Evolutionary conservation across 2,113 vertebrate species (phyloP), one percentile per base, ranked within the genome.

Genomic region (Apeltes quadracus): DNA sequence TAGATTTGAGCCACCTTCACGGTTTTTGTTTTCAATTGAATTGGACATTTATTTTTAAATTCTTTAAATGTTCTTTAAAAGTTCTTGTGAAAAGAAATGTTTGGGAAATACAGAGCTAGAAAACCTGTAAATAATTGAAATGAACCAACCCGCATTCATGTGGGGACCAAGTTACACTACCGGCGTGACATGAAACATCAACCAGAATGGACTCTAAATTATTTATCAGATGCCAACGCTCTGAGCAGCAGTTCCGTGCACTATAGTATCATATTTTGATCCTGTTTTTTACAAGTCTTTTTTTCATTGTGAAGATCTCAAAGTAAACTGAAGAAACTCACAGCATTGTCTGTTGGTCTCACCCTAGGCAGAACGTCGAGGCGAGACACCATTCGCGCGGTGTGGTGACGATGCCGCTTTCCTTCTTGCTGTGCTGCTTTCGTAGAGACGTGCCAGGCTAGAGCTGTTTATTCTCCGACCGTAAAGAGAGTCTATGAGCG

Each of bases 401-500:
- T 50, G 50, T 7, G 25, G 23, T 23, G 66, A 65, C 50, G 32
- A 72, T 57, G 43, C 46, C 5, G 61, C 48, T 66, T 15, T 7
- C 14, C 9, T 65, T 61, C 46, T 41, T 46, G n/a, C 32, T 63
- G 23, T 41, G n/a, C 14, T 53, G 38, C 10, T 46, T 65, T 29
- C 29, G 63, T 9, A 41, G 51, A 20, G 72, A 54, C 34, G 58
- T 71, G 61, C 48, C 53, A 69, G 59, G 29, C 59, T 13, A 70
- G 27, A 48, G 44, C 5, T 22, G 27, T 78, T 77, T 66, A 12
- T 72, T 62, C 38, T 62, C 38, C 50, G n/a, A 64, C 39, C 61
- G 20, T 32, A 25, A 75, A 73, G 55, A 7, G 43, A 39, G 27
- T 61, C 68, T 58, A 20, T 51, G 27, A 41, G 27, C n/a, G 41